Evolutionary conservation across 2,797 vertebrate genomes (phyloP).

Genomic region (Scolopax bukidnonensis): DNA sequence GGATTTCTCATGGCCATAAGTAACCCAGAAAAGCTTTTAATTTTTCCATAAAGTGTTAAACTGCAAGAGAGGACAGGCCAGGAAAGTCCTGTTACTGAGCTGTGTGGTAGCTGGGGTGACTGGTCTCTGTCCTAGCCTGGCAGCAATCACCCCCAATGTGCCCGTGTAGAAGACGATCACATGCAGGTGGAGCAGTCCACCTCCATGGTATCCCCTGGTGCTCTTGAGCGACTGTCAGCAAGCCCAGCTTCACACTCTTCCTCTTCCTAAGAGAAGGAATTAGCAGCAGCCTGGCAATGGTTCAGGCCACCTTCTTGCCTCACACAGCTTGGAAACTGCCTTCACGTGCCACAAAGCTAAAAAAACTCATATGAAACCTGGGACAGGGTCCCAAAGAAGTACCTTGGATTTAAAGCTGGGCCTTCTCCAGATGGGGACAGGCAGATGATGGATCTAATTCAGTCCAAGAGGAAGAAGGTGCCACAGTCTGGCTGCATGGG

Average conservation of each 20-base stretch:
- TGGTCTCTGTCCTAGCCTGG: neutral
- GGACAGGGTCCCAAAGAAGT: neutral
- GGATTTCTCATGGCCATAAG: neutral
- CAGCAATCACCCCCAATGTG: rapidly evolving
- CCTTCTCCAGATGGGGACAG: neutral
- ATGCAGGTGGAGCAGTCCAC: rapidly evolving
- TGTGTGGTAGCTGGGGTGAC: neutral
- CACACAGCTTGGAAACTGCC: neutral
- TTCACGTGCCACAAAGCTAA: rapidly evolving
- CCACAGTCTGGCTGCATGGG: neutral
- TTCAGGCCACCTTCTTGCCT: neutral
- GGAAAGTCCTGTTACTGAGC: neutral
- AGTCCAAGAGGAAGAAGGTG: neutral
- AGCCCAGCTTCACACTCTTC: neutral
- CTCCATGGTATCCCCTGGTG: rapidly evolving
- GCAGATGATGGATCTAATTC: neutral
- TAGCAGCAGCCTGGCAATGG: neutral
- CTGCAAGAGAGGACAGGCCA: neutral
- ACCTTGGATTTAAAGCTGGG: neutral
- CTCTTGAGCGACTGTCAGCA: rapidly evolving
- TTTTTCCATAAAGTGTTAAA: neutral
- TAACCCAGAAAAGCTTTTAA: neutral
- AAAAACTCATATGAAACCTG: rapidly evolving
- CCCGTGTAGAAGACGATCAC: neutral
- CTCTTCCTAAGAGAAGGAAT: neutral